Evolutionary conservation across 2,113 vertebrate species (phyloP).

Genomic region (Antennarius striatus): DNA sequence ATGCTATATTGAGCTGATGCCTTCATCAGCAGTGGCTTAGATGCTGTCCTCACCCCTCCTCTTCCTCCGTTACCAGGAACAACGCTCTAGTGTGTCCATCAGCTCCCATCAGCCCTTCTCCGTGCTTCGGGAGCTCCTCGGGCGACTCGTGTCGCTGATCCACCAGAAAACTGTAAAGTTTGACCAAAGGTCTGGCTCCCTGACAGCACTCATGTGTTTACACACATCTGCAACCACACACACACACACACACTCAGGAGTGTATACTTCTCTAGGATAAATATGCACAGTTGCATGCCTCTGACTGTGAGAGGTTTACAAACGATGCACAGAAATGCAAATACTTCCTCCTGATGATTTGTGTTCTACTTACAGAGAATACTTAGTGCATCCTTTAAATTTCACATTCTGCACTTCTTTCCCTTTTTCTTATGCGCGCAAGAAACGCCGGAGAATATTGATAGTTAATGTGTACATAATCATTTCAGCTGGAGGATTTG

Average conservation of each 20-base stretch:
- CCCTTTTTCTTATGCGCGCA: not conserved
- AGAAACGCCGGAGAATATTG: not conserved
- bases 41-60: conserved; percentile 23
- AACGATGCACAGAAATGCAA: not conserved
- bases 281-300: not conserved
- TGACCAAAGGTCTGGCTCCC: conserved; percentile 34
- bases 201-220: conserved; percentile 42
- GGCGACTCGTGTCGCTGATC: conserved; percentile 74
- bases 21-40: conserved; percentile 71
- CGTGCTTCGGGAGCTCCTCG: conserved; percentile 52
- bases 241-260: conserved; percentile 12
- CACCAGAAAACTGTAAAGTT: conserved; percentile 68
- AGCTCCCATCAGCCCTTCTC: conserved; percentile 64
- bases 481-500: conserved; percentile 3
- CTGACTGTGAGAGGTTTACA: not conserved
- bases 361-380: not conserved
- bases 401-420: not conserved
- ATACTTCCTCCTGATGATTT: not conserved
- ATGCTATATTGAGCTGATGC: conserved; percentile 42
- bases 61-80: conserved; percentile 39
- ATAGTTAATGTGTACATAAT: conserved; percentile 14
- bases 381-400: not conserved
- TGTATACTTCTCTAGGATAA: not conserved
- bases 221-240: conserved; percentile 20
- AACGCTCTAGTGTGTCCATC: conserved; percentile 66